phyloP scores from a whole-genome alignment of 2,888 invertebrate genomes.

The Conus canariensis region DNA sequence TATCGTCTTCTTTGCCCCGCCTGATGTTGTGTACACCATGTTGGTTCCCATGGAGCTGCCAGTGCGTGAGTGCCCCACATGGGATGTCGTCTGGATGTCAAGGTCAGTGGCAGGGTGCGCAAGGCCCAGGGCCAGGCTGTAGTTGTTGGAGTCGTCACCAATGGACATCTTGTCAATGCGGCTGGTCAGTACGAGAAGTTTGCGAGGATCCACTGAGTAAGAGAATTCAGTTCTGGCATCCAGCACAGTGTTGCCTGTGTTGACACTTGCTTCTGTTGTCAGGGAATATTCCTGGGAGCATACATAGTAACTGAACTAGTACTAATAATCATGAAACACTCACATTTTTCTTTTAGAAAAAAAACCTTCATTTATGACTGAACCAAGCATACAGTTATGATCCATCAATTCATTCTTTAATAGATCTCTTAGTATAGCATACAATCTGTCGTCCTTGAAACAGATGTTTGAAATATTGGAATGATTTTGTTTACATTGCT shows the following conservation, averaged over 20 bases:
- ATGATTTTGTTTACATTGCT: too few species aligned
- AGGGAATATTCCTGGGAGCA: conserved; percentile 53
- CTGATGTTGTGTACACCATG: conserved; percentile 59
- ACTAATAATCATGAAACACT: too few species aligned
- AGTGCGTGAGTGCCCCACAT: conserved; percentile 51
- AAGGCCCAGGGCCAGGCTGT: conserved; percentile 57
- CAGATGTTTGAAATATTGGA: too few species aligned
- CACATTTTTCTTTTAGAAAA: not conserved
- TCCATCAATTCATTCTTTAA: too few species aligned
- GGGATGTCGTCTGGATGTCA: conserved; percentile 57
- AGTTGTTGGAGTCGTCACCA: conserved; percentile 52
- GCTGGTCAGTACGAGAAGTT: conserved; percentile 61
- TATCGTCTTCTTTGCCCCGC: conserved; percentile 56
- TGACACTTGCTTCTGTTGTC: conserved; percentile 52
- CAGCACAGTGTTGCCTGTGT: conserved; percentile 51
- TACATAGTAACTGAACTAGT: too few species aligned
- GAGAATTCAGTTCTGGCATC: conserved; percentile 64
- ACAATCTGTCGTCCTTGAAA: too few species aligned
- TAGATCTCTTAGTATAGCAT: too few species aligned
- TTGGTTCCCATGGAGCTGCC: conserved; percentile 56
- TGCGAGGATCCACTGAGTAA: conserved; percentile 61
- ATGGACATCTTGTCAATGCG: conserved; percentile 48
- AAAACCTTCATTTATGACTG: not conserved
- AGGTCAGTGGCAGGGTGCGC: conserved; percentile 66
- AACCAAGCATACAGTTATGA: too few species aligned